phyloP scores from a whole-genome alignment of 37 sponge, comb jelly and placozoan species.

The Oopsacas minuta region DNA sequence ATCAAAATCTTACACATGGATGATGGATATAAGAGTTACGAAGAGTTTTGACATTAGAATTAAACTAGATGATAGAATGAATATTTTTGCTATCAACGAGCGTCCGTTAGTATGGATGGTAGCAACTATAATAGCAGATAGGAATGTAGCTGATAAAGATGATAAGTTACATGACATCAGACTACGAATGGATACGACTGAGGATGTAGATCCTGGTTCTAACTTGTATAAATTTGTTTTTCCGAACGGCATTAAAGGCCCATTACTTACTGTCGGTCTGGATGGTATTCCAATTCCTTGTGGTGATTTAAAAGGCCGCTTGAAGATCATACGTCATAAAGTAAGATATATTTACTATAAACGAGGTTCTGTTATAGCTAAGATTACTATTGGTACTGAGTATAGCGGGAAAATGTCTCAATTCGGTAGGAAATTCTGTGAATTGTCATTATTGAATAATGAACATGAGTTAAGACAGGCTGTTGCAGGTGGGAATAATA shows the following conservation, averaged over 20 bases:
- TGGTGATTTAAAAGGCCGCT: background rate
- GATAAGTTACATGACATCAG: background rate
- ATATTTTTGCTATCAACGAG: background rate
- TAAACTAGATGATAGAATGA: background rate
- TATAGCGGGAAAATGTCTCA: background rate
- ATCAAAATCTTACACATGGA: background rate
- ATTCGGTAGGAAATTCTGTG: background rate
- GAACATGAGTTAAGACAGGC: background rate
- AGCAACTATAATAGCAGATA: background rate
- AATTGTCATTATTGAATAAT: background rate
- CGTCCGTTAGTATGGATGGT: background rate
- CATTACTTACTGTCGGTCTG: background rate
- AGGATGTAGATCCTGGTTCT: background rate
- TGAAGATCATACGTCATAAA: background rate
- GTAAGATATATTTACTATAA: background rate
- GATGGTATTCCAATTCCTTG: background rate
- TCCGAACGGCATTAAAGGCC: background rate
- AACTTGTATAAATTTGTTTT: background rate
- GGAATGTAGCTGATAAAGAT: background rate
- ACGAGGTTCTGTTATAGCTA: background rate
- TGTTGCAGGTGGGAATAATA: background rate
- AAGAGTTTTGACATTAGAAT: background rate
- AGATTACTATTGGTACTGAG: background rate
- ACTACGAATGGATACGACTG: background rate
- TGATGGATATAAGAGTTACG: background rate